A percentile compares a stretch with the other conserved stretches of the same genome.
phyloP scores from a whole-genome alignment of 2,888 invertebrate genomes.

The Anoplius nigerrimus region DNA sequence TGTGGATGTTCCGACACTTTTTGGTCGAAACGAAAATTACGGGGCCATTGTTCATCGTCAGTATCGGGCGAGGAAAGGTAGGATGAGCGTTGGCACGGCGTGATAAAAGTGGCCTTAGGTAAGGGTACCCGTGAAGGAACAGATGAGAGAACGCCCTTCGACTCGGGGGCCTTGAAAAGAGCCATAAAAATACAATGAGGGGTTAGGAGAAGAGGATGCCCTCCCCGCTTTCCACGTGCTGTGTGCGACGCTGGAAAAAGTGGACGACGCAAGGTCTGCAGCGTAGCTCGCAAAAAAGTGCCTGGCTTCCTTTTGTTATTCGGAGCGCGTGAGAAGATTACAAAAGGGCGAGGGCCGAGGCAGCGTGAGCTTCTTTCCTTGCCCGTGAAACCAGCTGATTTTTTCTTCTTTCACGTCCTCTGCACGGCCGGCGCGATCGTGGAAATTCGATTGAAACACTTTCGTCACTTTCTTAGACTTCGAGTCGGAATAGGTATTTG shows the following conservation, averaged over 20 bases:
- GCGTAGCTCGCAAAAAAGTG: too few species aligned
- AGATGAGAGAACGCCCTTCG: conserved; percentile 52
- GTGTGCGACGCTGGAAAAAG: conserved; percentile 13
- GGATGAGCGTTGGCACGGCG: not conserved
- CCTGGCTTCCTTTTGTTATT: too few species aligned
- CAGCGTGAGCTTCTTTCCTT: not conserved
- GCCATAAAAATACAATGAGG: conserved; percentile 57
- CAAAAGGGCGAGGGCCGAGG: not conserved
- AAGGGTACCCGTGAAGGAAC: conserved; percentile 14
- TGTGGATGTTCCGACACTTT: too few species aligned
- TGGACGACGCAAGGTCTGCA: conserved; percentile 6
- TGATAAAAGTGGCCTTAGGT: conserved; percentile 22
- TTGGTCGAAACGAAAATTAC: not conserved
- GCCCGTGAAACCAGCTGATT: not conserved
- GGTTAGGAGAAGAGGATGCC: conserved; percentile 40
- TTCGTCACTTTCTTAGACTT: too few species aligned
- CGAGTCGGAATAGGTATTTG: too few species aligned
- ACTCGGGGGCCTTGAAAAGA: conserved; percentile 49
- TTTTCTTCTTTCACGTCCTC: not conserved
- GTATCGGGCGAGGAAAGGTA: not conserved
- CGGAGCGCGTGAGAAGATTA: not conserved
- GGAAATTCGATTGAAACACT: too few species aligned
- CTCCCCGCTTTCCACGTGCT: conserved; percentile 38
- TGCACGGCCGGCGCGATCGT: too few species aligned
- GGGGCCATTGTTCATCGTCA: not conserved